phyloP scores from a whole-genome alignment of 1,140 invertebrate species.

The Gryllus bimaculatus region DNA sequence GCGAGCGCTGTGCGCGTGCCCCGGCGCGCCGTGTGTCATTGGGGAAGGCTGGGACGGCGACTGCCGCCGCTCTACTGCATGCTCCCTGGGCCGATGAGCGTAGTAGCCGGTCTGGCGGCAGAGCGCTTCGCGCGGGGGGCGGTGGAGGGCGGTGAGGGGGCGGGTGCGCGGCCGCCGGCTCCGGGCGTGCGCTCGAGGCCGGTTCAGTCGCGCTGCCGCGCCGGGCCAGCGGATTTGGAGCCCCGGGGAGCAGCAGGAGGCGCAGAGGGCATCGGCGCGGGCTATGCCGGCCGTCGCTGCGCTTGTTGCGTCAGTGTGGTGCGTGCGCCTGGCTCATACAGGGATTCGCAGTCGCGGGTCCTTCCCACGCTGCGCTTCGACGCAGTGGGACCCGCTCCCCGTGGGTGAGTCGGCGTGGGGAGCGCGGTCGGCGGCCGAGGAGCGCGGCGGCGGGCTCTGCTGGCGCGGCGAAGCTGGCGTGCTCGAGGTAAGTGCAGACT shows the following conservation, averaged over 20 bases:
- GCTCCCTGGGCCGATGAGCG: too few relatives aligned
- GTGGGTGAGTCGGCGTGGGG: constrained; percentile 35
- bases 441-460: too few relatives aligned
- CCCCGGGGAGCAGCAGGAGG: neutral
- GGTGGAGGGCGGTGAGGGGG: neutral
- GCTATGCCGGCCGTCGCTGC: constrained; percentile 11
- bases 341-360: too few relatives aligned
- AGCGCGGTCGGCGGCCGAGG: constrained; percentile 31
- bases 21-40: too few relatives aligned
- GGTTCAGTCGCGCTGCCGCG: neutral
- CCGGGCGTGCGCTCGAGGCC: neutral
- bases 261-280: constrained; percentile 17
- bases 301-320: constrained; percentile 25
- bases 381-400: constrained; percentile 38
- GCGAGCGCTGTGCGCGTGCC: too few relatives aligned
- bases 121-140: neutral
- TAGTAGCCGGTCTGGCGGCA: neutral
- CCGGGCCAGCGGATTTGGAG: neutral
- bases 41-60: too few relatives aligned
- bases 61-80: too few relatives aligned
- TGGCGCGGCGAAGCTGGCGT: constrained; percentile 32
- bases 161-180: neutral
- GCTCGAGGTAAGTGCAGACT: constrained; percentile 36
- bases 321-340: too few relatives aligned
- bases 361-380: too few relatives aligned